Evolutionary conservation across 2,113 vertebrate species (phyloP).

Genomic region (Hippopotamus amphibius): DNA sequence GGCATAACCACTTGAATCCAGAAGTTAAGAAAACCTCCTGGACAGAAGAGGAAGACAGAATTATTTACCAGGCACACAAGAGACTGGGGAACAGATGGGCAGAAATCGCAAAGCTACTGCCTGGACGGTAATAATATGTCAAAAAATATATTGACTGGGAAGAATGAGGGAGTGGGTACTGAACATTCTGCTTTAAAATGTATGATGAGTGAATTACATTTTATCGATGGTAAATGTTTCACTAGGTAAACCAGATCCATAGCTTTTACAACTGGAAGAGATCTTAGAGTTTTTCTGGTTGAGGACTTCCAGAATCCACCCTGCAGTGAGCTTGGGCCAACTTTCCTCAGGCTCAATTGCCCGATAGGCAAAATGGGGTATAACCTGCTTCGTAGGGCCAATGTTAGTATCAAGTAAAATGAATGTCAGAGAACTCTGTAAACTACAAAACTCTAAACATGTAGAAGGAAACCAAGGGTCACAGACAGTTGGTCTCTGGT

Average conservation of each 20-base stretch:
- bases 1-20: slow-evolving; percentile 99
- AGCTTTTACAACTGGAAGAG: background rate
- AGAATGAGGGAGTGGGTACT: slow-evolving; percentile 70
- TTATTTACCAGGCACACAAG: slow-evolving; percentile 99
- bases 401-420: slow-evolving; percentile 14
- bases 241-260: background rate
- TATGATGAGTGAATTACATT: slow-evolving; percentile 56
- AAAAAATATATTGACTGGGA: slow-evolving; percentile 74
- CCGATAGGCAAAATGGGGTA: background rate
- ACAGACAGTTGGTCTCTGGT: background rate
- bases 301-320: background rate
- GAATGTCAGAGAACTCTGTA: background rate
- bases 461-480: background rate
- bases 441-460: background rate
- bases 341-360: background rate
- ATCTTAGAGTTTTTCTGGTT: background rate
- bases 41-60: slow-evolving; percentile 99
- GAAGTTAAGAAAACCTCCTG: slow-evolving; percentile 99
- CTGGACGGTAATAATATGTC: slow-evolving; percentile 93
- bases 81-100: slow-evolving; percentile 99
- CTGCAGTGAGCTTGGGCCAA: background rate
- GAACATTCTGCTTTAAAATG: slow-evolving; percentile 66
- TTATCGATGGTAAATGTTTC: slow-evolving; percentile 25
- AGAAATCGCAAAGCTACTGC: slow-evolving; percentile 99
- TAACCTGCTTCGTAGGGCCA: background rate